Evolutionary conservation across 2,888 invertebrate species (phyloP), one percentile per base, ranked within the genome.

Genomic region (Cordilura impudica): DNA sequence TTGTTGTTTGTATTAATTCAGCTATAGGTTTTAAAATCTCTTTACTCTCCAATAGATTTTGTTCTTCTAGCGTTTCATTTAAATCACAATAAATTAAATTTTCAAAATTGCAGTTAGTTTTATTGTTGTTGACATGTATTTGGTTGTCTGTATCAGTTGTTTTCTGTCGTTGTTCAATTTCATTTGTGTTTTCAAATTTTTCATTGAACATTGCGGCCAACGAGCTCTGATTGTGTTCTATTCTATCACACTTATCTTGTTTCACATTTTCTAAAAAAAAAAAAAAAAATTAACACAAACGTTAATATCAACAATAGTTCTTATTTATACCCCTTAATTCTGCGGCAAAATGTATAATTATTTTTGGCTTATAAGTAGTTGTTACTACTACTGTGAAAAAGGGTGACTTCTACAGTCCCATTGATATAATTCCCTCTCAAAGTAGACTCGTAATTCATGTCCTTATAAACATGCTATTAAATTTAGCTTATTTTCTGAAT

Each of bases 1-100:
- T 23, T 35, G 26, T 35, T 19, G 12, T 45, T 54, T 39, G 29
- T 47, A 4, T 18, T 14, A 61, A 21, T 67, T 63, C 72, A 66
- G 58, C 53, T 26, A 49, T 67, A 39, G n/a, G 31, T 43, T 60
- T 31, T 51, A 43, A 54, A 66, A 79, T 74, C 54, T 79, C 71
- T 74, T 79, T 79, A 18, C 71, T 79, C 66, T 79, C 74, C 51
- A 79, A 71, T 49, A 79, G 23, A 66, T 79, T 39, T 71, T 79
- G 78, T 61, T 79, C 78, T 43, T 79, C 78, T 43, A 79, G 49
- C n/a, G 74, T 79, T 67, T 71, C 78, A 8, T 79, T 79, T 67
- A 79, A 79, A 75, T 79, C 74, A 53, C 70, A 79, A 71, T 66
- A 74, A 8, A 79, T 45, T n/a, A 71, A n/a, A 67, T 61, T 54